phyloP scores from a whole-genome alignment of 2,113 vertebrate genomes.

The Rana temporaria region DNA sequence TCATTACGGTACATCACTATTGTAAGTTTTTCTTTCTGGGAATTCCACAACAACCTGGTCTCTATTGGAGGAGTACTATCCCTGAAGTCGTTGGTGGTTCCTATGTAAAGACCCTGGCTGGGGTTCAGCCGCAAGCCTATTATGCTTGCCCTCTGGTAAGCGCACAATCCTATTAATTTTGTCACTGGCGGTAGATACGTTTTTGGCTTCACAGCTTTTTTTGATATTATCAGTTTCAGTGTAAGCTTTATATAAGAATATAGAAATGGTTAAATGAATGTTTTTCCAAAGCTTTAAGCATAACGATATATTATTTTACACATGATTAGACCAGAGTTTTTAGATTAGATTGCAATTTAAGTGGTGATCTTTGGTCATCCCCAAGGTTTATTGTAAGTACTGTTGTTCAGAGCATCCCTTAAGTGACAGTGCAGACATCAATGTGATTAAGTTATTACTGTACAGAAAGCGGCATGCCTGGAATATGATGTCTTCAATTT shows the following conservation, averaged over 20 bases:
- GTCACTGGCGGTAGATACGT: too few relatives aligned
- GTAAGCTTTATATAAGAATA: background rate
- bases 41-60: too few relatives aligned
- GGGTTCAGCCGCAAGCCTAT: too few relatives aligned
- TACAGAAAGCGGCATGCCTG: background rate
- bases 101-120: too few relatives aligned
- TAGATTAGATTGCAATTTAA: background rate
- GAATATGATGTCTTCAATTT: background rate
- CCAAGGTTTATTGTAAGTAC: slow-evolving; percentile 11
- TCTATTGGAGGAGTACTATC: too few relatives aligned
- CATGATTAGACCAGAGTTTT: background rate
- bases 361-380: background rate
- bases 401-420: background rate
- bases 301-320: background rate
- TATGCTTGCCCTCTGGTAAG: too few relatives aligned
- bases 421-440: background rate
- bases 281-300: background rate
- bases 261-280: background rate
- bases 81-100: too few relatives aligned
- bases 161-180: too few relatives aligned
- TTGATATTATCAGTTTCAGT: background rate
- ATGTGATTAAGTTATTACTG: background rate
- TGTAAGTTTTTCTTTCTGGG: too few relatives aligned
- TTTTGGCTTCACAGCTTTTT: too few relatives aligned
- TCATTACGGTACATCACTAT: too few relatives aligned